Evolutionary conservation across 2,113 vertebrate genomes (phyloP).

Genomic region (Harpagus bidentatus): DNA sequence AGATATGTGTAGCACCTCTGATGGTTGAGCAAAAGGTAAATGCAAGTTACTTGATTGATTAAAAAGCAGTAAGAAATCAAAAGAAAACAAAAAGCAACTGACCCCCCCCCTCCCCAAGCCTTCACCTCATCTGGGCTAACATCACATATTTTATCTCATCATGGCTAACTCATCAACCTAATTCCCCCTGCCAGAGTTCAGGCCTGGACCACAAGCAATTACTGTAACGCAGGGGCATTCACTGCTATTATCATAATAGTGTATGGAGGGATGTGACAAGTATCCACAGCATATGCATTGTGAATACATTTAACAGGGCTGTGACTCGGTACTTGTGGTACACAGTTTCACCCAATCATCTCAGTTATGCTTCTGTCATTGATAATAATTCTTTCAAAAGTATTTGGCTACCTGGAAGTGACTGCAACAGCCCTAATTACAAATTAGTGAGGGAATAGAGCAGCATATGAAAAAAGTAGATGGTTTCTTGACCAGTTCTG

Average conservation of each 20-base stretch:
- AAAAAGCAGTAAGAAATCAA: neutral
- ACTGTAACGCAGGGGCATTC: neutral
- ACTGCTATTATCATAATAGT: neutral
- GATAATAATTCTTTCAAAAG: neutral
- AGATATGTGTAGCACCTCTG: neutral
- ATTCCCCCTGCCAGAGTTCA: neutral
- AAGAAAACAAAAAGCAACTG: neutral
- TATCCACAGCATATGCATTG: neutral
- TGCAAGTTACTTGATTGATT: neutral
- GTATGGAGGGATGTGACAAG: neutral
- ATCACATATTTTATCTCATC: neutral
- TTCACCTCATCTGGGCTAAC: neutral
- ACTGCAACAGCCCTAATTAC: neutral
- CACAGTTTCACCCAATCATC: neutral
- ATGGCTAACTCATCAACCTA: neutral
- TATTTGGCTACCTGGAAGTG: neutral
- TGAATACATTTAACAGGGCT: neutral
- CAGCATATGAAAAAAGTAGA: neutral
- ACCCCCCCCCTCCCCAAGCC: fast-evolving
- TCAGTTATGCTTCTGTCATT: neutral
- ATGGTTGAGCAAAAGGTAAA: neutral
- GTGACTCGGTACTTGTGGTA: neutral
- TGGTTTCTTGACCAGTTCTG: neutral
- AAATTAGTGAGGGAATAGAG: neutral
- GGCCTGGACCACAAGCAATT: neutral